These are phyloP conservation scores for Microtus ochrogaster DNA, from an alignment of 2,113 vertebrate genomes.

Conservation along the genomic window DNA sequence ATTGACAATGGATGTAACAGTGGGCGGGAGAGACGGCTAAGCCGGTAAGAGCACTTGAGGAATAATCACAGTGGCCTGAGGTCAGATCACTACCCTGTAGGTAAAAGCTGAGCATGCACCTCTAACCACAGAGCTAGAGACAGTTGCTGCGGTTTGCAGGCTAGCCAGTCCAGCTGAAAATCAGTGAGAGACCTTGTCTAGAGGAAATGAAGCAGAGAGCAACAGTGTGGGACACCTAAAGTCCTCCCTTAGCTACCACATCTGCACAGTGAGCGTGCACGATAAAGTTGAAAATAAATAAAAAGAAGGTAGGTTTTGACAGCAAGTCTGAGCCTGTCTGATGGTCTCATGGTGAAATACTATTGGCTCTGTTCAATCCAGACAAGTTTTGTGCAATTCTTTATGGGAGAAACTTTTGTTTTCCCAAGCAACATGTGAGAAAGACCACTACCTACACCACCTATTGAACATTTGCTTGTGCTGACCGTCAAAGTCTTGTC, in stretches of 20 bases:
- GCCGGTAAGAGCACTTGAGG: background rate
- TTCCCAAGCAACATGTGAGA: slow-evolving; percentile 39
- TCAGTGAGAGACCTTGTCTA: background rate
- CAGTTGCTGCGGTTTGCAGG: background rate
- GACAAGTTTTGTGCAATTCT: background rate
- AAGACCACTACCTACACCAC: background rate
- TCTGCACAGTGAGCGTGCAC: background rate
- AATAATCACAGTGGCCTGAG: background rate
- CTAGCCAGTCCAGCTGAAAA: background rate
- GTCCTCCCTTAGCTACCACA: background rate
- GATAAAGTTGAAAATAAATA: background rate
- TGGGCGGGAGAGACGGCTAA: no score
- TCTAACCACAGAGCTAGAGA: background rate
- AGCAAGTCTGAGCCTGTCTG: background rate
- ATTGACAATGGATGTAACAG: background rate
- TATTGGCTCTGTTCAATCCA: background rate
- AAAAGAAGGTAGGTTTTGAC: slow-evolving; percentile 25
- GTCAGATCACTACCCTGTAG: background rate
- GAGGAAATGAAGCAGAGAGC: background rate
- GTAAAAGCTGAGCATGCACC: background rate
- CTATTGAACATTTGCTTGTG: slow-evolving; percentile 31
- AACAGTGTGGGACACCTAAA: background rate
- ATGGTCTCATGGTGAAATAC: background rate
- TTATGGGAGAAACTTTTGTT: slow-evolving; percentile 55
- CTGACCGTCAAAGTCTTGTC: slow-evolving; percentile 36